phyloP scores from a whole-genome alignment of 2,888 invertebrate genomes.

The Seira ritae region DNA sequence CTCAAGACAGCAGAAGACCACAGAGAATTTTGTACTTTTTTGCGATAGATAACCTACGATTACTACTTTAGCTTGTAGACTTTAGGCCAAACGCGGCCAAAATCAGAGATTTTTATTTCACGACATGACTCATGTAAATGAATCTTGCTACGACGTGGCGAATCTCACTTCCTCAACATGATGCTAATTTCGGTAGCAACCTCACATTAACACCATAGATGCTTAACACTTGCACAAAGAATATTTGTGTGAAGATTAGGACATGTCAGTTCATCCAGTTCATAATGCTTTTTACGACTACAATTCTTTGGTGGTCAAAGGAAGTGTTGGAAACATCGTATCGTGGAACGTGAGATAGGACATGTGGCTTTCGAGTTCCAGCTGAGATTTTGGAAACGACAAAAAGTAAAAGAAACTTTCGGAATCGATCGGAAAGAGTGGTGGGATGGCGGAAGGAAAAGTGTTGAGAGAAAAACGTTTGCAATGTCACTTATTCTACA shows the following conservation, averaged over 20 bases:
- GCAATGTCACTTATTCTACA: too few relatives aligned
- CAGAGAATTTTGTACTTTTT: background rate
- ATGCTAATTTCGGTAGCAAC: slow-evolving; percentile 31
- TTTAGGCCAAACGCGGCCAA: too few relatives aligned
- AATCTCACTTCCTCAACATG: background rate
- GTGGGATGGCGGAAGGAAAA: background rate
- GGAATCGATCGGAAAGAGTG: background rate
- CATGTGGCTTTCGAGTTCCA: too few relatives aligned
- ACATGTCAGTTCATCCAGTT: background rate
- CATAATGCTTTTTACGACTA: background rate
- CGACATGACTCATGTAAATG: too few relatives aligned
- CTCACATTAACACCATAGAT: too few relatives aligned
- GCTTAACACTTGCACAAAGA: background rate
- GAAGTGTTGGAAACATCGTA: too few relatives aligned
- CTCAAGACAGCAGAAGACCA: background rate
- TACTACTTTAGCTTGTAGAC: background rate
- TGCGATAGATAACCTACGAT: background rate
- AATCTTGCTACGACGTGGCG: too few relatives aligned
- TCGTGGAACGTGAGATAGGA: too few relatives aligned
- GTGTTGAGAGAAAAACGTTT: too few relatives aligned
- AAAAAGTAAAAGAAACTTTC: background rate
- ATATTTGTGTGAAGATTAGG: background rate
- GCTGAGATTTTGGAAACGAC: background rate
- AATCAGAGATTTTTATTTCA: too few relatives aligned
- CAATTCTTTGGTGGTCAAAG: background rate